Evolutionary conservation across 2,113 vertebrate genomes (phyloP).

Genomic region (Sardina pilchardus): DNA sequence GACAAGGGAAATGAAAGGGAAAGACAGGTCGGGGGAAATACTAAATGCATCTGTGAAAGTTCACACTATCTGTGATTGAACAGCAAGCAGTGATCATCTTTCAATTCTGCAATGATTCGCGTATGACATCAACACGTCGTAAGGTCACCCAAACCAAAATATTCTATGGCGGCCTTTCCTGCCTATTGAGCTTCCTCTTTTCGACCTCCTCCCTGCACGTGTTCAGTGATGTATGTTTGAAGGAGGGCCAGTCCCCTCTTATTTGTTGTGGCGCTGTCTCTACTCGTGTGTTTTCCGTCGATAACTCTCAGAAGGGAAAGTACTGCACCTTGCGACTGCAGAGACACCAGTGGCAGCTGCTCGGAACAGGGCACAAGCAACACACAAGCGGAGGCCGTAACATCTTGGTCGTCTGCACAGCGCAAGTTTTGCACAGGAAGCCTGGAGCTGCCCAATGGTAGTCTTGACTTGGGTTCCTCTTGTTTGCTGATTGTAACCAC

Average conservation of each 20-base stretch:
- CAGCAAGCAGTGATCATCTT: neutral
- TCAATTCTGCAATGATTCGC: neutral
- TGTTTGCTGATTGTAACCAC: neutral
- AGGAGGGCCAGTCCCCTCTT: slow-evolving; percentile 55
- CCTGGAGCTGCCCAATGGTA: neutral
- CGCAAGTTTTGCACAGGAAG: slow-evolving; percentile 58
- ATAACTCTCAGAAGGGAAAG: slow-evolving; percentile 55
- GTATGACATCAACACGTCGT: neutral
- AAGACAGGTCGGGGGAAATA: neutral
- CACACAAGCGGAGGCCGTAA: slow-evolving; percentile 22
- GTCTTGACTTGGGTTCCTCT: neutral
- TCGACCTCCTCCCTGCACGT: slow-evolving; percentile 24
- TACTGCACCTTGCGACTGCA: slow-evolving; percentile 48
- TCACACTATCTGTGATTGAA: neutral
- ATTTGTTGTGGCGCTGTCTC: slow-evolving; percentile 2
- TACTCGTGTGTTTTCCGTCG: slow-evolving; percentile 24
- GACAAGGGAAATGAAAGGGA: neutral
- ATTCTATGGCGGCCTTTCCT: neutral
- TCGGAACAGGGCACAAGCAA: slow-evolving; percentile 31
- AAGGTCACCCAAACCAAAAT: neutral
- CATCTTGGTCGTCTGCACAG: slow-evolving; percentile 43
- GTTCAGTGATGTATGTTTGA: slow-evolving; percentile 34
- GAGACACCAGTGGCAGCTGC: slow-evolving; percentile 27
- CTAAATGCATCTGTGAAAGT: neutral
- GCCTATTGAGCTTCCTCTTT: neutral